phyloP scores from a whole-genome alignment of 2,113 vertebrate genomes.

The Piaya cayana region DNA sequence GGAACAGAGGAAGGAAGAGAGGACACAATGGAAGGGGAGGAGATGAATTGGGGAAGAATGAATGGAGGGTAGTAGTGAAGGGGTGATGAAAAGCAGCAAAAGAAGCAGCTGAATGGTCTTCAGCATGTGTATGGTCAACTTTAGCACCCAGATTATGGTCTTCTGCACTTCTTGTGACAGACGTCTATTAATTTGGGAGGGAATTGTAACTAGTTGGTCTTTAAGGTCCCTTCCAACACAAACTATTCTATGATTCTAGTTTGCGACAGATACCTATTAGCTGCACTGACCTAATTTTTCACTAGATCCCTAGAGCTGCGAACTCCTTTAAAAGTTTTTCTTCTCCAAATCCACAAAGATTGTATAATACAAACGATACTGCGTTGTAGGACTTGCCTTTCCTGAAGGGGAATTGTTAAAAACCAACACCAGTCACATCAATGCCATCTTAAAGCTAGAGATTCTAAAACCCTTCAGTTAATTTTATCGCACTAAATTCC shows the following conservation, averaged over 20 bases:
- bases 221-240: too few species aligned
- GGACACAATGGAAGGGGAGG: background rate
- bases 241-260: too few species aligned
- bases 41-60: background rate
- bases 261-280: background rate
- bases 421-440: background rate
- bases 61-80: background rate
- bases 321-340: background rate
- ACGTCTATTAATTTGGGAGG: too few species aligned
- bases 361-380: background rate
- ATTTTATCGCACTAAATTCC: background rate
- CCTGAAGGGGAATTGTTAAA: background rate
- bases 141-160: background rate
- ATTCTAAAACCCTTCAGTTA: background rate
- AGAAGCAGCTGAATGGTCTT: background rate
- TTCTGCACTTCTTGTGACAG: background rate
- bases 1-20: background rate
- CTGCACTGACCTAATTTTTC: background rate
- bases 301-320: background rate
- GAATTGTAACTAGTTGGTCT: too few species aligned
- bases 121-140: background rate
- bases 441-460: background rate
- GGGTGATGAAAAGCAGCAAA: background rate
- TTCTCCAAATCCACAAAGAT: background rate
- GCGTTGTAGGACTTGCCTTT: background rate